phyloP scores from a whole-genome alignment of 2,113 vertebrate species.

The Balaeniceps rex region DNA sequence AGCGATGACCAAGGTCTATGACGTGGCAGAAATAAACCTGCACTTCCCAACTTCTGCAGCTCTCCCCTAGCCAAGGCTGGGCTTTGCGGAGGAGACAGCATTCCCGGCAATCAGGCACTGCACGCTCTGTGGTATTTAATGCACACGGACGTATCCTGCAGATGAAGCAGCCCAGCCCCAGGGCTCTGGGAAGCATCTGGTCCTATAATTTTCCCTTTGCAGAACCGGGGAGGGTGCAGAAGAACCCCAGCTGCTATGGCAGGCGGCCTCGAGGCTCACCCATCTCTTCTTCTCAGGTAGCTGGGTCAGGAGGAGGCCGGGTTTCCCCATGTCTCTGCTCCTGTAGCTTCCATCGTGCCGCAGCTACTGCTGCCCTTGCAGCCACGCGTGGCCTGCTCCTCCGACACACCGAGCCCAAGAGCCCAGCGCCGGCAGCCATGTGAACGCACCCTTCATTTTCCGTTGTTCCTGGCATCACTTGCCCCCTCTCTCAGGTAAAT shows the following conservation, averaged over 20 bases:
- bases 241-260: background rate
- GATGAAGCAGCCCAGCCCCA: background rate
- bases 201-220: background rate
- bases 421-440: rapidly evolving
- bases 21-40: background rate
- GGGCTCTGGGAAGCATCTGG: background rate
- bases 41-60: background rate
- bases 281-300: background rate
- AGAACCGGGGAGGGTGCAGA: background rate
- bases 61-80: background rate
- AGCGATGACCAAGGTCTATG: background rate
- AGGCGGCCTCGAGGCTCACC: background rate
- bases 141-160: rapidly evolving
- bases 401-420: rapidly evolving
- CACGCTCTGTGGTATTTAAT: background rate
- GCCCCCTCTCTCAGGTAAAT: too few relatives aligned
- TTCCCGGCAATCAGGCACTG: background rate
- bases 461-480: rapidly evolving
- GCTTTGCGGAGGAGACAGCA: background rate
- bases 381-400: background rate
- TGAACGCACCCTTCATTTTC: rapidly evolving
- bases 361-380: background rate
- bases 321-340: background rate
- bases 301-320: background rate
- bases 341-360: rapidly evolving